Evolutionary conservation across 1,140 invertebrate species (phyloP).

Genomic region (Bombus superbus): DNA sequence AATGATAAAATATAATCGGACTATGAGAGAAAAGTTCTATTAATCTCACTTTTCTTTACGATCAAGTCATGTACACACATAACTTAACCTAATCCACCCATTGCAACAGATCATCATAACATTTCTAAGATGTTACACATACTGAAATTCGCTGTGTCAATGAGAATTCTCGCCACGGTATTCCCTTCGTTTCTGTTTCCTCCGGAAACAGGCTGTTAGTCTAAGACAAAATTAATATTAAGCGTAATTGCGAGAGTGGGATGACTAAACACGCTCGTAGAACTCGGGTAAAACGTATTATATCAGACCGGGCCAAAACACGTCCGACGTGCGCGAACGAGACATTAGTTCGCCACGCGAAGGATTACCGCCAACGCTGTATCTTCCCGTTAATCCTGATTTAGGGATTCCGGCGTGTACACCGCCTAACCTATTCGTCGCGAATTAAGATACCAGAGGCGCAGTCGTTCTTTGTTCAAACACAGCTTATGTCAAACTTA

Average conservation of each 20-base stretch:
- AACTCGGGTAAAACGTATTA: constrained; percentile 54
- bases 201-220: not conserved
- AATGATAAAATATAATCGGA: not conserved
- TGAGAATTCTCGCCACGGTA: not conserved
- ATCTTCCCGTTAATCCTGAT: constrained; percentile 76
- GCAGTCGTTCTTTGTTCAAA: not conserved
- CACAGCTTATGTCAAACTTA: constrained; percentile 9
- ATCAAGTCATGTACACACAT: not conserved
- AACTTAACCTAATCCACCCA: not conserved
- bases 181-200: not conserved
- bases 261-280: constrained; percentile 45
- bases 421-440: constrained; percentile 22
- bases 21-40: not conserved
- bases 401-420: constrained; percentile 68
- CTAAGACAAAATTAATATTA: constrained; percentile 54
- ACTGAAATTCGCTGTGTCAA: constrained; percentile 3
- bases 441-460: constrained; percentile 42
- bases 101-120: not conserved
- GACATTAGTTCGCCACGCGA: constrained; percentile 71
- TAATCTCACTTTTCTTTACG: not conserved
- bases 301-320: constrained; percentile 43
- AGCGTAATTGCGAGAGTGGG: constrained; percentile 44
- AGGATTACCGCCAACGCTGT: constrained; percentile 72
- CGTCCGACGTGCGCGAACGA: constrained; percentile 60
- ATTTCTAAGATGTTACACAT: not conserved